Evolutionary conservation across 2,888 invertebrate species (phyloP).

Genomic region (Drosophila sordidapex): DNA sequence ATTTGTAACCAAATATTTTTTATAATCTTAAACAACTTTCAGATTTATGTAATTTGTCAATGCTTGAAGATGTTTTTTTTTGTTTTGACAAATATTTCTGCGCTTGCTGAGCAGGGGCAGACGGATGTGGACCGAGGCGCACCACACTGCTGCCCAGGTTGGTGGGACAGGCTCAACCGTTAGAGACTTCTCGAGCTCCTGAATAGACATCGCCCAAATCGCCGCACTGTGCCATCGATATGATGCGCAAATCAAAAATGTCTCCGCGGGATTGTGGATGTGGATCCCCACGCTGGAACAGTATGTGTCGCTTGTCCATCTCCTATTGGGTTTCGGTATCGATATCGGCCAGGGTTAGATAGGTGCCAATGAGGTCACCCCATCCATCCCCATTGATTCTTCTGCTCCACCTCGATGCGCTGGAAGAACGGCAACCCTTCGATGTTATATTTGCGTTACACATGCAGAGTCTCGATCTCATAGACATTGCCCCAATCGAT

Average conservation of each 20-base stretch:
- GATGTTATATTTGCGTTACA: constrained; percentile 86
- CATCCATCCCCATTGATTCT: constrained; percentile 84
- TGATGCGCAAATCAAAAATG: constrained; percentile 88
- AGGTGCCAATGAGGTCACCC: constrained; percentile 87
- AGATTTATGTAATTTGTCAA: too few species aligned
- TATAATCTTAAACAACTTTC: too few species aligned
- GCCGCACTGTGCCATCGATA: constrained; percentile 89
- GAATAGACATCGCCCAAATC: constrained; percentile 87
- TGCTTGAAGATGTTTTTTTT: too few species aligned
- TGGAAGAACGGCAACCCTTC: constrained; percentile 89
- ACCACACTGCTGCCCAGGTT: constrained; percentile 87
- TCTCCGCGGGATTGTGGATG: constrained; percentile 87
- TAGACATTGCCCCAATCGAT: constrained; percentile 88
- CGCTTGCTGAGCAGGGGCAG: constrained; percentile 86
- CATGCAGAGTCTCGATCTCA: constrained; percentile 87
- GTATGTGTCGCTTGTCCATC: constrained; percentile 88
- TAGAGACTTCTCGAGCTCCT: constrained; percentile 86
- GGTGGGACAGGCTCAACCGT: constrained; percentile 89
- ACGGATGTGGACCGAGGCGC: constrained; percentile 88
- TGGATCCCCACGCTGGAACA: constrained; percentile 88
- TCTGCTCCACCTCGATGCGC: constrained; percentile 87
- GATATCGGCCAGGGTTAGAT: constrained; percentile 87
- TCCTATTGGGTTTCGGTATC: constrained; percentile 87
- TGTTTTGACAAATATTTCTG: too few species aligned
- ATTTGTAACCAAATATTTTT: too few species aligned